Evolutionary conservation across 35 echinoderm and acorn worm species (phyloP), one percentile per base, ranked within the genome.

Genomic region (Amphiura filiformis): DNA sequence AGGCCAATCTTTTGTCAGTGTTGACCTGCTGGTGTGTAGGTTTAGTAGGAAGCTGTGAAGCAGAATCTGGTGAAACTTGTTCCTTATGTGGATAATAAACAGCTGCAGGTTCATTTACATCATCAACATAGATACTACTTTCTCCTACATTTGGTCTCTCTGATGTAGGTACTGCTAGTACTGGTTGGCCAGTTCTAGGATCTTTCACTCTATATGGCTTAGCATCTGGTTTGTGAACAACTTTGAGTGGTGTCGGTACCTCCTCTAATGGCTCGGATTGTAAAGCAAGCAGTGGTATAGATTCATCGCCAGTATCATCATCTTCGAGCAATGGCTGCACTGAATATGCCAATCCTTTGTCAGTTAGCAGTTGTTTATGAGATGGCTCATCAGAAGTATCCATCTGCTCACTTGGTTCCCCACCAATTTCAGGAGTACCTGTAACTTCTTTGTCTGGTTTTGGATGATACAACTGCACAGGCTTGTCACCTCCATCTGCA

Each of bases 1-100:
- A 90, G 31, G 88, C 88, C 41, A 81, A 47, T 17, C 88, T 81
- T 84, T 84, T 44, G 32, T 90, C 88, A 35, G 88, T 90, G 28
- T 70, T 70, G 7, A 90, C 11, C 4, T 84, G 77, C 39, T 88
- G 87, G 33, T 84, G 35, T n/a, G 40, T 31, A 28, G 82, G 82
- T 41, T 57, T 34, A 0, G 20, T 26, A 13, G 40, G 34, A 31
- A 22, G 32, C 1, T 32, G 3, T 12, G 49, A 28, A 41, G 61
- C 20, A 35, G 34, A 12, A 52, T 36, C 41, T 26, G 36, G 70
- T 61, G 56, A 32, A 30, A 30, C 61, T 26, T 3, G 1, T 11
- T 85, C 39, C 13, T 34, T 65, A 34, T 85, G 35, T n/a, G 52
- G 52, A 80, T 91, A 83, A 20, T 77, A 65, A 78, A 91, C 85